phyloP scores from a whole-genome alignment of 2,888 invertebrate species.

The Deilephila elpenor region DNA sequence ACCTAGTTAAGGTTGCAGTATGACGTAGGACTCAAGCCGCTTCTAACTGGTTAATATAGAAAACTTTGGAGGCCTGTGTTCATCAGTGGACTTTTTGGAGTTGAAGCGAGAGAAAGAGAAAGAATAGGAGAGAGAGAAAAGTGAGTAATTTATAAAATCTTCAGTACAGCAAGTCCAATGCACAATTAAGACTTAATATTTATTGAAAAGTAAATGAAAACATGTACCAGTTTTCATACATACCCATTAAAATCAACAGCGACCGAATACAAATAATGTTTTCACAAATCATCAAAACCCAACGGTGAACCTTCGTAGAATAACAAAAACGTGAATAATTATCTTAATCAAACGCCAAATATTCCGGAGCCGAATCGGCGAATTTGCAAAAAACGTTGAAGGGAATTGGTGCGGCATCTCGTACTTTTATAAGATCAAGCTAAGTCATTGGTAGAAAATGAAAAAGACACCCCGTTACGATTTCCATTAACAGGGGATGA shows the following conservation, averaged over 20 bases:
- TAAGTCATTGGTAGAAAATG: conserved; percentile 67
- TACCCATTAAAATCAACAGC: not conserved
- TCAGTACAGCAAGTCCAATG: too few relatives aligned
- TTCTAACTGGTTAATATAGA: too few relatives aligned
- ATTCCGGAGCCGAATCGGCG: not conserved
- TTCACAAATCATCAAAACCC: conserved; percentile 18
- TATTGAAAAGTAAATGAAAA: too few relatives aligned
- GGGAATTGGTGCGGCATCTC: not conserved
- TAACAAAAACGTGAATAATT: conserved; percentile 25
- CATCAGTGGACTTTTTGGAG: too few relatives aligned
- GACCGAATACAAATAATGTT: conserved; percentile 4
- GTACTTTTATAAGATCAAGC: conserved; percentile 33
- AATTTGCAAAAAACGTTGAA: conserved; percentile 21
- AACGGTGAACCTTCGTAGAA: conserved; percentile 6
- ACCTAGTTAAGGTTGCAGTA: too few relatives aligned
- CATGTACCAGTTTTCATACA: too few relatives aligned
- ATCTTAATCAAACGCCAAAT: conserved; percentile 29
- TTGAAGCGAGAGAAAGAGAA: too few relatives aligned
- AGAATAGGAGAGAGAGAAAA: too few relatives aligned
- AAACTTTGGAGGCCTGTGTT: too few relatives aligned
- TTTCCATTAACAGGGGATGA: conserved; percentile 70
- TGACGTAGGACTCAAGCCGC: too few relatives aligned
- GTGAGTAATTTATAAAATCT: too few relatives aligned
- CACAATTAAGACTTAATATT: too few relatives aligned
- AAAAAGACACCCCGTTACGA: conserved; percentile 67